Base-by-base conservation (phyloP, 2,113 vertebrate genomes). In the Brevimyrus niger region DNA sequence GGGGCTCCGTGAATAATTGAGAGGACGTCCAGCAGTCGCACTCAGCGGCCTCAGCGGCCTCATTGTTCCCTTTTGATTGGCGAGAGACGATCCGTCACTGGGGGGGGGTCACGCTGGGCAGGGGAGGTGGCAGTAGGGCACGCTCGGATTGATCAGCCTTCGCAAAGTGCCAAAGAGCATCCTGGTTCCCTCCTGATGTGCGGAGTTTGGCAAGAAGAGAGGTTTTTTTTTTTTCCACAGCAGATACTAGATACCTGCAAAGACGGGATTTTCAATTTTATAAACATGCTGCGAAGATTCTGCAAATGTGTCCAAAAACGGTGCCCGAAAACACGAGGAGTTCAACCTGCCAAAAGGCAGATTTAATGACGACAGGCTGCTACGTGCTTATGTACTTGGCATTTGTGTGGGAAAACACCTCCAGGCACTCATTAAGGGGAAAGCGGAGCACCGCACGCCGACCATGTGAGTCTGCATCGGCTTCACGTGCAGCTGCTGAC, bases 1-100 rank as follows among this genome's bases (percentile, higher is more conserved):
- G 50, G 65, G 88, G 50, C 88, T 47, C 19, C 38, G 58, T 90
- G 90, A 90, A 90, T 90, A 58, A 90, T 90, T 90, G 84, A 89
- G 61, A 87, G n/a, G 83, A 58, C 83, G 44, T 88, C 83, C 61
- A 42, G 86, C 82, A n/a, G 19, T n/a, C 80, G 2, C 0, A 10
- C 87, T 85, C 46, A n/a, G 48, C 61, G 8, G 6, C 53, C 69
- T 19, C 51, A 27, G 35, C 19, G 13, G 44, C 51, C 82, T 53
- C 51, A 80, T 88, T 35, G 84, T 73, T 86, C 55, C 19, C 50
- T 17, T 17, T 73, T 35, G 69, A 82, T 83, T 65, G 87, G 46
- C 48, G 51, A 42, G 35, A 73, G 58, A 50, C 47, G 44, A 31
- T 73, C 73, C 35, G 35, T 31, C 61, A 23, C 42, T 21, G 38